These are phyloP conservation scores for Silurus asotus DNA, from an alignment of 2,113 vertebrate genomes.

Conservation along the genomic window DNA sequence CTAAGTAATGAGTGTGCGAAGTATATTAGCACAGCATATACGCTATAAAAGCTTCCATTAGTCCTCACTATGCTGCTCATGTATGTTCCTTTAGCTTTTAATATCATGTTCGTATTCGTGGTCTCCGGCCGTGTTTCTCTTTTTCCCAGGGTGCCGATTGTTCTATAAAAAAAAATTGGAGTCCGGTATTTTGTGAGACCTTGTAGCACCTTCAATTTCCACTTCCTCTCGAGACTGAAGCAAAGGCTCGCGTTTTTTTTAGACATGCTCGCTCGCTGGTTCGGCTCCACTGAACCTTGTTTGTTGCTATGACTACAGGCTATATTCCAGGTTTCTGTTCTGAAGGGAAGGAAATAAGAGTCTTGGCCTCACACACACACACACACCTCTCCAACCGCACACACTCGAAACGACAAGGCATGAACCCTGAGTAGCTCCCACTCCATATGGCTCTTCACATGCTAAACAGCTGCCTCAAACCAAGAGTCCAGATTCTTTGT, in stretches of 20 bases:
- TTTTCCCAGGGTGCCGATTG: background rate
- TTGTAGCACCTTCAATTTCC: slow-evolving; percentile 22
- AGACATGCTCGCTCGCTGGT: slow-evolving; percentile 45
- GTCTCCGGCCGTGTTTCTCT: background rate
- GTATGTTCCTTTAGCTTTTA: background rate
- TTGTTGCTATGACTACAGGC: slow-evolving; percentile 73
- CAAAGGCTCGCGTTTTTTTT: slow-evolving; percentile 41
- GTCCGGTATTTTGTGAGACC: background rate
- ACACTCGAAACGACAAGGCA: slow-evolving; percentile 9
- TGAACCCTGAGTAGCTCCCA: background rate
- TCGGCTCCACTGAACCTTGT: slow-evolving; percentile 54
- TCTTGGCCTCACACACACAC: slow-evolving; percentile 36
- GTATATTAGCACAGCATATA: background rate
- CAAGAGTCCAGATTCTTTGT: slow-evolving; percentile 63
- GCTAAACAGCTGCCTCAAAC: slow-evolving; percentile 62
- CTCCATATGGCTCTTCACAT: slow-evolving; percentile 62
- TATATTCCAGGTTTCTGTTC: slow-evolving; percentile 53
- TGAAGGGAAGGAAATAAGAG: slow-evolving; percentile 59
- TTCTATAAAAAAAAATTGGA: background rate
- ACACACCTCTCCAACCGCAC: slow-evolving; percentile 21
- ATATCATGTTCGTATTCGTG: background rate
- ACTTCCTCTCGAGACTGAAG: slow-evolving; percentile 32
- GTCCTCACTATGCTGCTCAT: background rate
- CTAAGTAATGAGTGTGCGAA: background rate
- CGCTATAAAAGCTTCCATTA: background rate